Base-by-base conservation (phyloP, 2,797 vertebrate genomes). In the Gallinago nigripennis region DNA sequence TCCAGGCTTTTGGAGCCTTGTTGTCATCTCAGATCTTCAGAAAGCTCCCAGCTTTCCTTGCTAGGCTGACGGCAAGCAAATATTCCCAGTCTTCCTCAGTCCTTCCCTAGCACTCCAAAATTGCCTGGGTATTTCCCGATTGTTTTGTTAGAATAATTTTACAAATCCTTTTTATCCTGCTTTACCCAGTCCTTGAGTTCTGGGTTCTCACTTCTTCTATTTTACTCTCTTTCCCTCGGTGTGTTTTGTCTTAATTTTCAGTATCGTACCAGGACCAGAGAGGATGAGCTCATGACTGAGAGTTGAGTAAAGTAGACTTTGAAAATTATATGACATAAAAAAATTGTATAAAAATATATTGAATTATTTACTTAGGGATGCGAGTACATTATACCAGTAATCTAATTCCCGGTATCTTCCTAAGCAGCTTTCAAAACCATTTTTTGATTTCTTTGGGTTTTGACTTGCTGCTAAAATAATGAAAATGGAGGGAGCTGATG, bases 381-480 rank as follows among this genome's bases (percentile, higher is more conserved):
- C 12, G 78, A 80, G 31, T 37, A 76, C 78, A 51, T 87, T 66
- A 82, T 11, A 64, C n/a, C 24, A 35, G 45, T 65, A 86, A 94
- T 88, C 39, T 69, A 85, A 93, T 96, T 90, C 35, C 46, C 58
- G 21, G 16, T 45, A 45, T 63, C 28, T 78, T 92, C 53, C 65
- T 90, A 71, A 68, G 78, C 53, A 66, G 76, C 61, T 94, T 93
- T 91, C 37, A 88, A 71, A 94, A 23, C 13, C 5, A 15, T 80
- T 81, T 90, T 70, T 76, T 23, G 0, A 57, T 73, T 77, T 95
- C 60, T 75, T 92, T 90, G 65, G 24, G 57, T 61, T 82, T 92
- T 61, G 35, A 60, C 27, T 90, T 72, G 69, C 90, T 88, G 70
- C 71, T 94, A 39, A 90, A 95, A 70, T 71, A 71, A 73, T 70